A percentile compares a stretch with the other conserved stretches of the same genome.
Evolutionary conservation across 2,888 invertebrate genomes (phyloP).

Genomic region (Argyra leucocephala): DNA sequence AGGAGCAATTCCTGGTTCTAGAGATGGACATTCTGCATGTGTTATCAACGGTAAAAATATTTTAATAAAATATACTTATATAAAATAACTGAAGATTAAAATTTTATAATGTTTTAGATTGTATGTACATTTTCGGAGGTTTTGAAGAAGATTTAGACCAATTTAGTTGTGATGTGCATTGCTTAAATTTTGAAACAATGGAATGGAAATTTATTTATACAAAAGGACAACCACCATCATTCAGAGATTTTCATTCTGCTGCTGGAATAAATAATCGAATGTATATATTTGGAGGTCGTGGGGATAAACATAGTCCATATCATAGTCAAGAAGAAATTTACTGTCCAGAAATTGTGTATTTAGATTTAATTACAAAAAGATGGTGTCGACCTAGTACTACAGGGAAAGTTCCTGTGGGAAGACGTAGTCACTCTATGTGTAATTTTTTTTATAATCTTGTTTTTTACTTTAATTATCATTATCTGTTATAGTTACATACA

Average conservation of each 20-base stretch:
- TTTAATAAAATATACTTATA: neutral
- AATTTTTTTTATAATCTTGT: constrained; percentile 30
- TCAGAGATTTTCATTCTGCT: constrained; percentile 83
- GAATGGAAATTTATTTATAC: constrained; percentile 59
- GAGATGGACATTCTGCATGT: constrained; percentile 88
- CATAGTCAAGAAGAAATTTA: constrained; percentile 65
- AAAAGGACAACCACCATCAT: constrained; percentile 56
- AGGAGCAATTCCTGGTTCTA: constrained; percentile 66
- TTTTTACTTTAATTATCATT: constrained; percentile 25
- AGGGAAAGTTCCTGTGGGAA: constrained; percentile 63
- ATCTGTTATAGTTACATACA: constrained; percentile 60
- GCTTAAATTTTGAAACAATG: constrained; percentile 61
- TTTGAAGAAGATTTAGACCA: constrained; percentile 75
- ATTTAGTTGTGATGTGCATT: constrained; percentile 71
- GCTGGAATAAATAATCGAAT: constrained; percentile 66
- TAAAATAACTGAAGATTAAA: neutral
- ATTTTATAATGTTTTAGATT: constrained; percentile 41
- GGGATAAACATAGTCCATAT: constrained; percentile 58
- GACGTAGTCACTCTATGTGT: constrained; percentile 89
- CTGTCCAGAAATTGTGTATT: constrained; percentile 63
- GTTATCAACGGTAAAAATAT: constrained; percentile 47
- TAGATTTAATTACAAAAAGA: constrained; percentile 58
- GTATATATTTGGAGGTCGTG: constrained; percentile 85
- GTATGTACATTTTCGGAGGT: constrained; percentile 86
- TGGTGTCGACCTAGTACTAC: constrained; percentile 58